Percentiles rank a stretch among this genome's conserved stretches.
Conservation (phyloP, 2,113 vertebrate genomes). For the Orientallactaga bullata region DNA sequence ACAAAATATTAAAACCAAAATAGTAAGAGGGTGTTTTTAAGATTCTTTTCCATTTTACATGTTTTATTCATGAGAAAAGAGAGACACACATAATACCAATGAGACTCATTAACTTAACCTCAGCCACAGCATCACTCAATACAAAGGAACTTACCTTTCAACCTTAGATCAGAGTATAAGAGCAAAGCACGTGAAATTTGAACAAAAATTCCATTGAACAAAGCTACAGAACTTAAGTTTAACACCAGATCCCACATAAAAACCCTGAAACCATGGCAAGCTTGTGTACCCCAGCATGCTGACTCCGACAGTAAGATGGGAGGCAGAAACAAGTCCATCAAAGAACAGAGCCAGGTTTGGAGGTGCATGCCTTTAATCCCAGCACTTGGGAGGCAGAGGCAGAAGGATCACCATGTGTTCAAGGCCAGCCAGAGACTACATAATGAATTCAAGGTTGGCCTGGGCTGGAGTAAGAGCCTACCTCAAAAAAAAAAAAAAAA, state of each 20-base stretch:
- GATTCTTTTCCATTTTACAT: not conserved
- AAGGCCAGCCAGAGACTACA: too few relatives aligned
- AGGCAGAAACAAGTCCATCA: too few relatives aligned
- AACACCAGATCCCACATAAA: slow-evolving; percentile 2
- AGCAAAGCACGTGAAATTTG: slow-evolving; percentile 42
- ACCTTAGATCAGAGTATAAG: slow-evolving; percentile 6
- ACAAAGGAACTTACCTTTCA: not conserved
- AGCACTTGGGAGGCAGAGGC: too few relatives aligned
- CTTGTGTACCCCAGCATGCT: too few relatives aligned
- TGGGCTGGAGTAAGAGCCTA: too few relatives aligned
- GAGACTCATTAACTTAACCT: slow-evolving; percentile 43
- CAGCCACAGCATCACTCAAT: not conserved
- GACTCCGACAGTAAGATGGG: too few relatives aligned
- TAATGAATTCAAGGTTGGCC: too few relatives aligned
- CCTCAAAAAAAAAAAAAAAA: too few relatives aligned
- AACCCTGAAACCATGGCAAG: not conserved
- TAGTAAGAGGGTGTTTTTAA: not conserved
- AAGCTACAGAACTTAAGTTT: not conserved
- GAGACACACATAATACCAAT: not conserved
- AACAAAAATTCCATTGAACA: slow-evolving; percentile 56
- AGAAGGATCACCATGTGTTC: too few relatives aligned
- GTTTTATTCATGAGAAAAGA: not conserved
- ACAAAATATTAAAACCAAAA: not conserved
- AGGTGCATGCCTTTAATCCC: too few relatives aligned
- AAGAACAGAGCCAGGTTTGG: too few relatives aligned